Evolutionary conservation across 2,113 vertebrate species (phyloP).

Genomic region (Tragelaphus buxtoni): DNA sequence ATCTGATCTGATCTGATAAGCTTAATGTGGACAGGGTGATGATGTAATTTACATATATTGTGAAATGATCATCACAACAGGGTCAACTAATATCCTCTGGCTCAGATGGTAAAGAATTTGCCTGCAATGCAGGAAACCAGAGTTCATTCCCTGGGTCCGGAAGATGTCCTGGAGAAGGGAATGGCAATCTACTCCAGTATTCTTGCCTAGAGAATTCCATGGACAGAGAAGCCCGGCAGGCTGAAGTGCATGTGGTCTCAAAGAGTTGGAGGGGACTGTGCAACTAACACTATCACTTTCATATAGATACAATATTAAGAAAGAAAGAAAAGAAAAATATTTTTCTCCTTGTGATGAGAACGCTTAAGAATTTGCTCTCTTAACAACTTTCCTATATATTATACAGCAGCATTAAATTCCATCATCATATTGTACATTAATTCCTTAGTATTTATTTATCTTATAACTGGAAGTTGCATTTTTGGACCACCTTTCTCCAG

Average conservation of each 20-base stretch:
- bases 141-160: neutral
- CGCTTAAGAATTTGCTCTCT: neutral
- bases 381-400: neutral
- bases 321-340: neutral
- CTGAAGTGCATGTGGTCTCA: neutral
- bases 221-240: neutral
- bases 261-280: neutral
- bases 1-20: too few relatives aligned
- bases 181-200: neutral
- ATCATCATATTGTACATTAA: neutral
- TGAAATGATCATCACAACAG: neutral
- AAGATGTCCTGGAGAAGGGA: neutral
- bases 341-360: neutral
- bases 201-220: neutral
- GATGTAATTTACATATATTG: neutral
- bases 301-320: neutral
- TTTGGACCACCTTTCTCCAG: neutral
- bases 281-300: neutral
- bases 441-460: neutral
- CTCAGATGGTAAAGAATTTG: neutral
- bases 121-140: neutral
- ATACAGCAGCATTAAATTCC: neutral
- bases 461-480: neutral
- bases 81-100: neutral
- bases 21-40: neutral